Evolutionary conservation across 2,797 vertebrate species (phyloP).

Genomic region (Acomys russatus): DNA sequence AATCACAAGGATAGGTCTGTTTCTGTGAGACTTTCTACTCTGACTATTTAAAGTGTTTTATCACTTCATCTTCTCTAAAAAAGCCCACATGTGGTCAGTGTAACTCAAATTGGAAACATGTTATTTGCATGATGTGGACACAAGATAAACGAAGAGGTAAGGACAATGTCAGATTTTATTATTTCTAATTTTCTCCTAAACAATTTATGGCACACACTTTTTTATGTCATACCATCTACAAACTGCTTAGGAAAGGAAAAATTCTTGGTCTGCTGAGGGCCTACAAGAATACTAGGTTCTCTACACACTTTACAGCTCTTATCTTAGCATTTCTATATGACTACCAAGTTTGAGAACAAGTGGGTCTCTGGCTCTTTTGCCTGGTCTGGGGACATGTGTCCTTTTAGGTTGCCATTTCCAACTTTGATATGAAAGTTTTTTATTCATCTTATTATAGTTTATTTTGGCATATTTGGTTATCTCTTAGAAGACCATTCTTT

Average conservation of each 20-base stretch:
- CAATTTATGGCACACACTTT: neutral
- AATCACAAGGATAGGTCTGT: neutral
- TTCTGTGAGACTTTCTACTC: neutral
- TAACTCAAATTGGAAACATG: constrained; percentile 32
- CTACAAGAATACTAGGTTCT: neutral
- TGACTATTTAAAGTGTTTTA: neutral
- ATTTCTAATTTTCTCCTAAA: constrained; percentile 13
- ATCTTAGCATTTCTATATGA: neutral
- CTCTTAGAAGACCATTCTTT: neutral
- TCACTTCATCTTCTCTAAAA: neutral
- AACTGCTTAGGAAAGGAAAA: constrained; percentile 40
- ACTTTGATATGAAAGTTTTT: neutral
- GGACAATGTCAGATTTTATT: neutral
- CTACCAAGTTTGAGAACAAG: neutral
- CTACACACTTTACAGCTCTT: neutral
- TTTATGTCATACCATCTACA: neutral
- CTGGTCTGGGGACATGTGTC: too few species aligned
- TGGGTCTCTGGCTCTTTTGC: too few species aligned
- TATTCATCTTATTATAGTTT: neutral
- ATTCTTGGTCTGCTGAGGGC: neutral
- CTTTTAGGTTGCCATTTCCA: neutral
- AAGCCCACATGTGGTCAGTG: neutral
- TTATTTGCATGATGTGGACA: neutral
- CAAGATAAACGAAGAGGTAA: neutral
- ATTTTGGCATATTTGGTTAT: neutral